Evolutionary conservation across 1,140 invertebrate genomes (phyloP), one percentile per base, ranked within the genome.

Genomic region (Hirudo medicinalis): DNA sequence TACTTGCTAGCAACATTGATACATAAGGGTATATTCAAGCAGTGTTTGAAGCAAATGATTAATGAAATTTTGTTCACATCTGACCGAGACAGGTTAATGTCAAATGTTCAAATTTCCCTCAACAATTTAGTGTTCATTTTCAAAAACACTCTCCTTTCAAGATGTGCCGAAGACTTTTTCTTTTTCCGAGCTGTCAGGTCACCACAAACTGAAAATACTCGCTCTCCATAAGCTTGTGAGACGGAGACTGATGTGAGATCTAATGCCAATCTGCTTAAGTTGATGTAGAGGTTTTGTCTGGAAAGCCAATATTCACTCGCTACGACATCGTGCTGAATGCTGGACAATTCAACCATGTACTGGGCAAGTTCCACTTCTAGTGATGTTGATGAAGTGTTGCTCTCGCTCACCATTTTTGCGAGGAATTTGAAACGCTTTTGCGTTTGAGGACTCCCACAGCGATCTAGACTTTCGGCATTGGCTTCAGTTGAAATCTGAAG

Each of bases 181-280:
- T 20, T 63, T 63, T 63, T 63, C 57, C 57, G 57, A 17, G 57
- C 19, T 27, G 22, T 63, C 22, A 63, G 19, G 4, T 63, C 57
- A n/a, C 57, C 57, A 17, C 57, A 63, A 63, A 63, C 57, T n/a
- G 57, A 63, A 63, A 63, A 63, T 1, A 63, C 57, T 63, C 57
- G 22, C 19, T 63, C 57, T 63, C 3, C 57, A 20, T 63, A 63
- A 27, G 57, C 57, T 32, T 63, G 57, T 17, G 57, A 63, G 8
- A 32, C 57, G 8, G 57, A 32, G 8, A 32, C 57, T 15, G 57
- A 63, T 0, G 29, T 32, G 3, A 63, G 29, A 63, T 63, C 57
- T 6, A 63, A 20, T 27, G 57, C 57, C 22, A 63, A 32, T 32
- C 57, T 63, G 57, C 57, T 63, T 13, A 63, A 13, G 22, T 63